Evolutionary conservation across 1,140 invertebrate genomes (phyloP), one percentile per base, ranked within the genome.

Genomic region (Heterodera schachtii): DNA sequence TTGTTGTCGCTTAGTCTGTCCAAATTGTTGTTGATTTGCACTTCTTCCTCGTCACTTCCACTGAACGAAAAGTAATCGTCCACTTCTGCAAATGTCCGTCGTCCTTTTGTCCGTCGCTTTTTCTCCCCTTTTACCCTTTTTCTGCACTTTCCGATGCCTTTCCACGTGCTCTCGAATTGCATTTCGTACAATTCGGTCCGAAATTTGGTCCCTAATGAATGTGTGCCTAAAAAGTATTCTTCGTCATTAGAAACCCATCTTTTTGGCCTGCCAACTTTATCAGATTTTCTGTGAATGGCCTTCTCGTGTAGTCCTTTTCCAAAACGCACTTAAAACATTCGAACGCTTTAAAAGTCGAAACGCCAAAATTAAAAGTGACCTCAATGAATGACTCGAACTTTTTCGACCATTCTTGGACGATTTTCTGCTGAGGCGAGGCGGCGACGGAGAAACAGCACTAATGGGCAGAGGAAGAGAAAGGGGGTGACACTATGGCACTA

Each of bases 131-230:
- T 76, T 21, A 86, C 79, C 86, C 70, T 88, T 88, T 74, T 89
- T 89, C 64, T 79, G 86, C 41, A 88, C 73, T 78, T 87, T 77
- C 41, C 89, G 75, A 77, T 90, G 82, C 89, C 97, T 92, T 91
- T 99, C 98, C 90, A 99, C 98, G 91, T 99, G 97, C 91, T 99
- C 98, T 92, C 98, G 98, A 44, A 99, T 93, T 90, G 98, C 96
- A 91, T 97, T 98, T 88, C 96, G 93, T 70, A 98, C 96, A 93
- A 98, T 96, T 86, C 96, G 92, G 91, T 99, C 97, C 21, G 96
- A 97, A 1, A 97, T 96, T 91, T 98, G 96, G 92, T 99, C 97
- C 90, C 94, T 93, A 86, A 99, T 98, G 90, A 98, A 99, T 70
- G 95, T 93, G 93, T 99, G 96, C 91, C 77, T 69, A 60, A 49